Evolutionary conservation across 2,113 vertebrate species (phyloP).

Genomic region (Pundamilia nyererei): DNA sequence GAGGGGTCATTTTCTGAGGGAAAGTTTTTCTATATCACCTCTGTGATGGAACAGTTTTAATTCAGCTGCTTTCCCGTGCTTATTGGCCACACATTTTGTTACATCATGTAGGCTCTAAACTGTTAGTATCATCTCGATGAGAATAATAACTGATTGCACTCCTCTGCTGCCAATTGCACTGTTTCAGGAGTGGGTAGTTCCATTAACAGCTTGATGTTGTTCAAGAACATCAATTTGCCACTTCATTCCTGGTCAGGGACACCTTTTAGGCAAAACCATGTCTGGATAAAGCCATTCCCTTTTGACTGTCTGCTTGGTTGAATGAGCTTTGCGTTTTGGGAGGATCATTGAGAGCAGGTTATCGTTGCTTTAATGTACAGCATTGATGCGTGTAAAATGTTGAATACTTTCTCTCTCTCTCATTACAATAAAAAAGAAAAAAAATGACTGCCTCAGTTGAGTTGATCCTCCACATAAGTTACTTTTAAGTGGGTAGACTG

Average conservation of each 20-base stretch:
- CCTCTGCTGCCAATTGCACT: neutral
- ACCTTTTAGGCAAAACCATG: neutral
- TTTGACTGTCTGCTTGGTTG: neutral
- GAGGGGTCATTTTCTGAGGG: neutral
- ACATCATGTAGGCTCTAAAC: neutral
- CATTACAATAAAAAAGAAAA: neutral
- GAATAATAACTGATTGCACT: neutral
- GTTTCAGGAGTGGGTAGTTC: neutral
- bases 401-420: neutral
- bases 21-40: neutral
- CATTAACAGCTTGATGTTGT: slow-evolving; percentile 21
- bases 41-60: neutral
- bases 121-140: neutral
- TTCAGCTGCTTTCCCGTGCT: neutral
- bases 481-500: neutral
- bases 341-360: neutral
- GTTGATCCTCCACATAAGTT: neutral
- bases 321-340: neutral
- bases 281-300: neutral
- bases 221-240: slow-evolving; percentile 7
- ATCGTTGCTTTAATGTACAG: neutral
- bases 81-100: neutral
- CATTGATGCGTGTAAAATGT: neutral
- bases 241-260: neutral
- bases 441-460: neutral